phyloP scores from a whole-genome alignment of 2,113 vertebrate genomes.

The Rattus rattus region DNA sequence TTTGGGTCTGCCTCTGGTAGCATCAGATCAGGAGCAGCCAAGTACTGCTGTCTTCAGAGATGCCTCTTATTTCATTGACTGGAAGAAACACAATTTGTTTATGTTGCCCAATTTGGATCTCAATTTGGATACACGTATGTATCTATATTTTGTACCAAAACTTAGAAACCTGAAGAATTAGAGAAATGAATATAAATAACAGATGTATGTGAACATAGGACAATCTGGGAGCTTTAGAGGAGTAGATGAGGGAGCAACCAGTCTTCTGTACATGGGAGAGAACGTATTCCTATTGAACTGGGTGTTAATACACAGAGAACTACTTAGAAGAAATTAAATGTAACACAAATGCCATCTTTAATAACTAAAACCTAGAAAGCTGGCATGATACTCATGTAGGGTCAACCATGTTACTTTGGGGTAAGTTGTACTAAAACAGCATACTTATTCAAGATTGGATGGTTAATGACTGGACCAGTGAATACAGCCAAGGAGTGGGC shows the following conservation, averaged over 20 bases:
- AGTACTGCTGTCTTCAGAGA: slow-evolving; percentile 83
- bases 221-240: slow-evolving; percentile 32
- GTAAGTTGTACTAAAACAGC: slow-evolving; percentile 17
- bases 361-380: neutral
- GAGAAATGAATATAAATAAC: slow-evolving; percentile 44
- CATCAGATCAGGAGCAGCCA: slow-evolving; percentile 59
- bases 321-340: slow-evolving; percentile 37
- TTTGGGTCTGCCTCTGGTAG: slow-evolving; percentile 87
- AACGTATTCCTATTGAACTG: slow-evolving; percentile 31
- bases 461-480: slow-evolving; percentile 6
- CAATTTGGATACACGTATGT: slow-evolving; percentile 80
- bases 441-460: neutral
- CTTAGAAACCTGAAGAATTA: slow-evolving; percentile 42
- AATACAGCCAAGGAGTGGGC: slow-evolving; percentile 14
- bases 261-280: slow-evolving; percentile 20
- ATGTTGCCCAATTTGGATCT: slow-evolving; percentile 74
- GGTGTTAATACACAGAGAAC: slow-evolving; percentile 26
- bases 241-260: neutral
- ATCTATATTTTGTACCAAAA: slow-evolving; percentile 27
- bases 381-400: neutral
- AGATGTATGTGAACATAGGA: neutral
- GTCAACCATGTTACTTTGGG: neutral
- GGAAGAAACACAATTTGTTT: slow-evolving; percentile 84
- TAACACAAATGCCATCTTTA: neutral
- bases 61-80: slow-evolving; percentile 84